Percentiles rank a stretch among this genome's conserved stretches.
phyloP scores from a whole-genome alignment of 2,888 invertebrate genomes.

The Drosophila anomelani region DNA sequence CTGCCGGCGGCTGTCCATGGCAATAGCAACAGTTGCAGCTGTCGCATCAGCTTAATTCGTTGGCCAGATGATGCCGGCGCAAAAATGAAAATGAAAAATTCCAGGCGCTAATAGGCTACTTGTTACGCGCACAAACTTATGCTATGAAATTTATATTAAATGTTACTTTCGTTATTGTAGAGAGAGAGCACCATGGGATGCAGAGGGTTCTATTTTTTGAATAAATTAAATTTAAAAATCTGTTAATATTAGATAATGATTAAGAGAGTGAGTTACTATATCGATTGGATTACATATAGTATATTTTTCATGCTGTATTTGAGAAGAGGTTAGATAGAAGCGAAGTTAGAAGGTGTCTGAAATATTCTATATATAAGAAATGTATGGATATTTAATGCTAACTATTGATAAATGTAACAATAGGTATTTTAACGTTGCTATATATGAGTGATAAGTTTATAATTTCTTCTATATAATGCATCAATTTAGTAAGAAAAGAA shows the following conservation, averaged over 20 bases:
- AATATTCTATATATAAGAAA: background rate
- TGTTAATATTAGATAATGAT: background rate
- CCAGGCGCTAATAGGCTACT: slow-evolving; percentile 64
- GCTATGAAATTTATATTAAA: slow-evolving; percentile 63
- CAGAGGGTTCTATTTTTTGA: background rate
- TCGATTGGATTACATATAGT: too few species aligned
- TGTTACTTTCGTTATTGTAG: slow-evolving; percentile 26
- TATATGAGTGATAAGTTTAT: background rate
- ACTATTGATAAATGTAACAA: background rate
- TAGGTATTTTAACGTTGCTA: background rate
- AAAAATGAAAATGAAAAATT: slow-evolving; percentile 55
- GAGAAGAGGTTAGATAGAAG: background rate
- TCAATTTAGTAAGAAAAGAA: too few species aligned
- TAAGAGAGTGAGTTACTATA: background rate
- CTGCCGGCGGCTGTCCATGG: slow-evolving; percentile 5
- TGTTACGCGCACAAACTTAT: slow-evolving; percentile 73
- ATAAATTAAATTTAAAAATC: background rate
- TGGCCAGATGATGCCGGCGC: slow-evolving; percentile 60
- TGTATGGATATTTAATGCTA: background rate
- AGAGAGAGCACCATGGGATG: slow-evolving; percentile 1
- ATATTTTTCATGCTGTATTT: background rate
- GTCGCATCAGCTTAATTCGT: slow-evolving; percentile 74
- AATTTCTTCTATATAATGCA: too few species aligned
- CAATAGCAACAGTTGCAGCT: slow-evolving; percentile 67
- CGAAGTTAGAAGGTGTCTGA: background rate